Percentiles rank a stretch among this genome's conserved stretches.
Conservation (phyloP, 1,140 invertebrate species). For the Tenebrio molitor region DNA sequence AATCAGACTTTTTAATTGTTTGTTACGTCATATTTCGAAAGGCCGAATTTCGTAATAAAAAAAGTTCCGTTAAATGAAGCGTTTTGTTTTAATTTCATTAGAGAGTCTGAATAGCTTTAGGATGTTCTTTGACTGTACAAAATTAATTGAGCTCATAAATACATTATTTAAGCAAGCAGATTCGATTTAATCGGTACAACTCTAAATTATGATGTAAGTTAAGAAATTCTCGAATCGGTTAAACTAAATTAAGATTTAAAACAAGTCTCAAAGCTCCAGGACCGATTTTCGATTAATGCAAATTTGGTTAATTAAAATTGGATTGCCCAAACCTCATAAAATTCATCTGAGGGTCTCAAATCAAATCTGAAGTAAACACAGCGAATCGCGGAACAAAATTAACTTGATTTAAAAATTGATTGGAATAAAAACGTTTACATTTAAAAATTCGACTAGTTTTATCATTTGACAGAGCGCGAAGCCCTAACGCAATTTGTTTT, state of each 20-base stretch:
- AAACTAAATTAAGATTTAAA: conserved; percentile 7
- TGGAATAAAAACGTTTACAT: not conserved
- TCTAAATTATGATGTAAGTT: not conserved
- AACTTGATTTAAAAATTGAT: not conserved
- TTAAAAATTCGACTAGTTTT: too few species aligned
- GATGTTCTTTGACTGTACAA: too few species aligned
- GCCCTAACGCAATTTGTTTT: too few species aligned
- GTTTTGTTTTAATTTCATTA: too few species aligned
- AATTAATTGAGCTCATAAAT: too few species aligned
- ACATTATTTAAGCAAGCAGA: too few species aligned
- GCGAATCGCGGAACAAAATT: not conserved
- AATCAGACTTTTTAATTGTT: too few species aligned
- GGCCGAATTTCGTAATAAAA: too few species aligned
- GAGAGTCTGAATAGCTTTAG: too few species aligned
- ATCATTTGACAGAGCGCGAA: too few species aligned
- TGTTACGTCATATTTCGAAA: too few species aligned
- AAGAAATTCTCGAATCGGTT: not conserved
- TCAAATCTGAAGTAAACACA: not conserved
- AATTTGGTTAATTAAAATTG: not conserved
- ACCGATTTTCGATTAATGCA: conserved; percentile 8
- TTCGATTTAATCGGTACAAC: not conserved
- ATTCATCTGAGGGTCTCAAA: not conserved
- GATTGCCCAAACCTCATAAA: not conserved
- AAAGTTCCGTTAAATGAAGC: too few species aligned
- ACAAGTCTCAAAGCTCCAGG: not conserved